Percentiles rank a stretch among this genome's conserved stretches.
Conservation (phyloP, 2,797 vertebrate species). For the Cyclopterus lumpus region DNA sequence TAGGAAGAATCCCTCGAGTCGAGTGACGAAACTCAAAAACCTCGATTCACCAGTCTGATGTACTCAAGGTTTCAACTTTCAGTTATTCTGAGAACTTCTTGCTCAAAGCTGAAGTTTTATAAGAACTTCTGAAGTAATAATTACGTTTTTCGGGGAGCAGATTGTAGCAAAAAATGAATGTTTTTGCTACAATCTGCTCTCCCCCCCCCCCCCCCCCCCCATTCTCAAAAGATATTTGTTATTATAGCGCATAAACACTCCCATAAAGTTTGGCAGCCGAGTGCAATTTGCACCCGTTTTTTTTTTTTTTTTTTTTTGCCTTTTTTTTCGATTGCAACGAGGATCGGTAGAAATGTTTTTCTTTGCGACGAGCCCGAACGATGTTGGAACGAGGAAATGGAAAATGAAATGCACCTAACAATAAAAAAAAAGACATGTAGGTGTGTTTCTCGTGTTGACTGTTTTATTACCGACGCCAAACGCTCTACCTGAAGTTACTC, state of each 20-base stretch:
- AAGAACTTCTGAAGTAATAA: no score
- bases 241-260: background rate
- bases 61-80: background rate
- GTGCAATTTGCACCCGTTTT: background rate
- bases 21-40: background rate
- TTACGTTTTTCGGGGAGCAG: no score
- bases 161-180: no score
- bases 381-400: background rate
- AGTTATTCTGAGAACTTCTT: background rate
- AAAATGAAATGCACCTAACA: no score
- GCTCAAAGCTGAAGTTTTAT: no score
- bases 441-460: no score
- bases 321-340: background rate
- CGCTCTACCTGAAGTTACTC: no score
- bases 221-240: background rate
- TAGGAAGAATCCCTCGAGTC: background rate
- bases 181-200: background rate
- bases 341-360: background rate
- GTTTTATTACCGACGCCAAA: no score
- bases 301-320: no score
- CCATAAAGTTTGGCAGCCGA: background rate
- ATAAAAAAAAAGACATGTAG: no score
- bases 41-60: background rate
- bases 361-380: background rate
- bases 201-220: background rate